Evolutionary conservation across 2,797 vertebrate species (phyloP).

Genomic region (Aplochiton taeniatus): DNA sequence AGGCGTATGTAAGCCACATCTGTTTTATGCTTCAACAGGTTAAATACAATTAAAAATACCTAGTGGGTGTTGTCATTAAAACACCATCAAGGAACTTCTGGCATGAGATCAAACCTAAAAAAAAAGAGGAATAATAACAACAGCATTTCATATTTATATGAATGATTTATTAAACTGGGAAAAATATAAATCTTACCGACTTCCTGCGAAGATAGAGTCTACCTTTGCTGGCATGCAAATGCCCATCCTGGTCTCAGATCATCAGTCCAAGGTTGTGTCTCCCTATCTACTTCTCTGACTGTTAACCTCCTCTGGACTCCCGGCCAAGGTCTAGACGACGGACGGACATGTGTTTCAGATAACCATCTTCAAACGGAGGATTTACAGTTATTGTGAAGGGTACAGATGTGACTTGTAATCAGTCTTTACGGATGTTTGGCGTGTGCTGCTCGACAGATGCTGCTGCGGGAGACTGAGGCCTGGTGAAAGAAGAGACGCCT

Average conservation of each 20-base stretch:
- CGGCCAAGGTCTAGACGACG: conserved; percentile 17
- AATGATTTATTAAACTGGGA: too few relatives aligned
- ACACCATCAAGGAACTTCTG: too few relatives aligned
- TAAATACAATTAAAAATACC: too few relatives aligned
- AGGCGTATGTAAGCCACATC: not conserved
- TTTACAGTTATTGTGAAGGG: conserved; percentile 51
- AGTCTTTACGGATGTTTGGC: conserved; percentile 49
- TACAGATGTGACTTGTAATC: conserved; percentile 54
- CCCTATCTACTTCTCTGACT: conserved; percentile 23
- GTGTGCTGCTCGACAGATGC: conserved; percentile 58
- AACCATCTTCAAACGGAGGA: conserved; percentile 54
- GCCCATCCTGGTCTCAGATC: conserved; percentile 21
- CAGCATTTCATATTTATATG: too few relatives aligned
- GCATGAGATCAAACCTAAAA: too few relatives aligned
- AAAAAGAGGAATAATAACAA: too few relatives aligned
- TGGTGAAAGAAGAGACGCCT: conserved; percentile 46
- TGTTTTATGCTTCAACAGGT: conserved; percentile 11
- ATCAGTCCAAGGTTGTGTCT: conserved; percentile 47
- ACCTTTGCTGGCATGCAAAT: conserved; percentile 31
- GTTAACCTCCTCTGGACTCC: not conserved
- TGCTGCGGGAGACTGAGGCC: conserved; percentile 18
- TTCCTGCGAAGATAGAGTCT: too few relatives aligned
- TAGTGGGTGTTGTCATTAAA: too few relatives aligned
- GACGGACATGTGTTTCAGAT: conserved; percentile 60
- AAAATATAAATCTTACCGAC: too few relatives aligned